Conservation (phyloP, 2,888 invertebrate species). For the Hydraecia micacea region DNA sequence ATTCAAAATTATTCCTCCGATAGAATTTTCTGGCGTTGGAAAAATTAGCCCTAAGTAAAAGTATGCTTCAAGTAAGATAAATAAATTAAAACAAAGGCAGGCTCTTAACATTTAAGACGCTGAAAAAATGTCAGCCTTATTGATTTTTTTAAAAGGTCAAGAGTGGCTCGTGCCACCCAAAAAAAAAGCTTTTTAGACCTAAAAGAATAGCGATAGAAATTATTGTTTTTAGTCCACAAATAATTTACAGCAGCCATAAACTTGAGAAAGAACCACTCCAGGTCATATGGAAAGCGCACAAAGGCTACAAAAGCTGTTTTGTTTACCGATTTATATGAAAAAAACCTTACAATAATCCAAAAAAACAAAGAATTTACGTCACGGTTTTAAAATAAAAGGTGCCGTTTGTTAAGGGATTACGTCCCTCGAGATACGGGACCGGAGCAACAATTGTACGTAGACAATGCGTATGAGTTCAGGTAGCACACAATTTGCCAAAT, state of each 20-base stretch:
- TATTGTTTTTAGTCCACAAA: constrained; percentile 68
- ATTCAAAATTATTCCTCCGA: too few relatives aligned
- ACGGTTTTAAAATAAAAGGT: constrained; percentile 85
- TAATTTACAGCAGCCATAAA: constrained; percentile 73
- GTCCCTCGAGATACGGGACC: constrained; percentile 76
- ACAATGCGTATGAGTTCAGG: constrained; percentile 85
- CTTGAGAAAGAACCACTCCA: constrained; percentile 66
- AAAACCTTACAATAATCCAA: constrained; percentile 71
- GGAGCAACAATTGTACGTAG: constrained; percentile 81
- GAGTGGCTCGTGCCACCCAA: constrained; percentile 70
- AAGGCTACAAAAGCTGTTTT: constrained; percentile 72
- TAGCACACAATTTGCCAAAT: constrained; percentile 79
- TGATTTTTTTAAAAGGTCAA: constrained; percentile 40
- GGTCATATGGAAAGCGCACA: constrained; percentile 62
- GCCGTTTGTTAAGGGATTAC: constrained; percentile 85
- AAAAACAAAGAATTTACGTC: constrained; percentile 83
- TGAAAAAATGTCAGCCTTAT: neutral
- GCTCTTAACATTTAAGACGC: neutral
- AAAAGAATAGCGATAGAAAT: constrained; percentile 44
- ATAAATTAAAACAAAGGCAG: neutral
- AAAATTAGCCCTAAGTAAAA: neutral
- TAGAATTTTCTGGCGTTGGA: too few relatives aligned
- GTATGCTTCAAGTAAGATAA: neutral
- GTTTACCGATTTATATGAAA: constrained; percentile 69
- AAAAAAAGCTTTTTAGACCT: constrained; percentile 48